These are phyloP conservation scores for Thecophora atra DNA, from an alignment of 2,888 invertebrate genomes.

Conservation along the genomic window DNA sequence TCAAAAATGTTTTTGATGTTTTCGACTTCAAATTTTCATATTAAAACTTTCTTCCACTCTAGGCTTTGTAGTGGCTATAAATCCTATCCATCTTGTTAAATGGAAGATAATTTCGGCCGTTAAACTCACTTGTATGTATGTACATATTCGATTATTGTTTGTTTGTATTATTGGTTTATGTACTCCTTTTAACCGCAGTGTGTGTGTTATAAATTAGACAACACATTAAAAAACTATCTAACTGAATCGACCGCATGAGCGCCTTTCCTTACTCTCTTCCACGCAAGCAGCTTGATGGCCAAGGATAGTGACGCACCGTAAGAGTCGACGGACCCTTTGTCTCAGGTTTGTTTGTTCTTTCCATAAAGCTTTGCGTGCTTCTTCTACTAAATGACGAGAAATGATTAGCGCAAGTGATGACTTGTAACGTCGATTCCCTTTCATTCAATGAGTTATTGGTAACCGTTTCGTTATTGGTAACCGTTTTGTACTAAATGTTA, in stretches of 20 bases:
- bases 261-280: not conserved
- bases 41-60: too few species aligned
- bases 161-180: not conserved
- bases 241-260: not conserved
- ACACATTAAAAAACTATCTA: not conserved
- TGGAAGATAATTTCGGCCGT: not conserved
- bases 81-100: not conserved
- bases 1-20: too few species aligned
- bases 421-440: not conserved
- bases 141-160: not conserved
- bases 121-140: not conserved
- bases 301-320: conserved; percentile 22
- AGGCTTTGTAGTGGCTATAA: too few species aligned
- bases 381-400: conserved; percentile 33
- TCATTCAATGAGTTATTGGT: conserved; percentile 24
- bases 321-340: not conserved
- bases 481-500: too few species aligned
- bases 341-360: conserved; percentile 36
- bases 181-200: not conserved
- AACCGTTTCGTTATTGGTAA: conserved; percentile 30
- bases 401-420: conserved; percentile 34
- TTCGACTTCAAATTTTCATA: too few species aligned
- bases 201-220: conserved; percentile 18
- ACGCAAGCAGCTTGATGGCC: conserved; percentile 36
- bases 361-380: conserved; percentile 26